Base-by-base conservation (phyloP, 2,888 invertebrate genomes). In the Rhopalosiphum nymphaeae region DNA sequence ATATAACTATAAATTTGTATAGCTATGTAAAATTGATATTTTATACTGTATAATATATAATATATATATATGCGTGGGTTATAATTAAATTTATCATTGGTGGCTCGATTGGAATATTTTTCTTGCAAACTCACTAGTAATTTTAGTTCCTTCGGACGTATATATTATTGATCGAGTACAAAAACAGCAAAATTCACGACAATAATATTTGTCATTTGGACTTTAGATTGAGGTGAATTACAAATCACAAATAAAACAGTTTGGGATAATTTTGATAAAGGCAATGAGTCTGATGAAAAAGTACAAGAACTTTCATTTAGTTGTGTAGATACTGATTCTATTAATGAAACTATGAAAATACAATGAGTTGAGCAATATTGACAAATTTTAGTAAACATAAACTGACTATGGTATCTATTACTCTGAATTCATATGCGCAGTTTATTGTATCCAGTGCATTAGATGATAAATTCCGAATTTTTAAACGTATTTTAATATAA, bases 341-440 rank as follows among this genome's bases (percentile, higher is more conserved):
- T 99, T 11, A 99, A 99, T 96, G 99, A 99, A 96, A 96, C 97
- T 42, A 98, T 99, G 0, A 99, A 99, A 96, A 97, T 99, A 44
- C 99, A 99, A 11, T 49, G 99, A 96, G 95, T 21, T 95, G 95
- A 89, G 94, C 25, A 97, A 97, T 95, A 96, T 98, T 56, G 97
- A 97, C 95, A 98, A 99, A 96, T 95, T 96, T 99, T 44, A 98
- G 98, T 95, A 99, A 99, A 0, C 99, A 44, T 44, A 44, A 44
- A 3, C 5, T 99, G 96, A 98, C 99, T 0, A 98, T 99, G 0
- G 98, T 99, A 21, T 99, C 99, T 29, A 98, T 99, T 10, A 99
- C 98, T 91, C 97, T 99, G 57, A 99, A 98, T 96, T 97, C 98
- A 89, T 98, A 98, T 90, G 91, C 94, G 92, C 92, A 94, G 94